Evolutionary conservation across 2,113 vertebrate genomes (phyloP).

Genomic region (Petaurus breviceps): DNA sequence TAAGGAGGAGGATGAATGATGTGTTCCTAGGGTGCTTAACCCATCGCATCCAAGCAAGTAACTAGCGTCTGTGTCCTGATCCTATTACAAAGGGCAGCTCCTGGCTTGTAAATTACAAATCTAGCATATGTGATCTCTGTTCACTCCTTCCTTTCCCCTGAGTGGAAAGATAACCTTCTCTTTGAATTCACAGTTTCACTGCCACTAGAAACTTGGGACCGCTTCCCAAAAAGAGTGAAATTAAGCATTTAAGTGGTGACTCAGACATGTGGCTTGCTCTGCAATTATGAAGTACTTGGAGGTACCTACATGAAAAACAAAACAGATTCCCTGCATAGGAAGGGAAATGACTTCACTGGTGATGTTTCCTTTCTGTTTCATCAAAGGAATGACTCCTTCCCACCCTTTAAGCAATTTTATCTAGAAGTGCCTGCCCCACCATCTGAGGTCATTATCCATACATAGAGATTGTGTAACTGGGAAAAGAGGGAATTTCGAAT

Average conservation of each 20-base stretch:
- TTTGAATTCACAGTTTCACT: conserved; percentile 37
- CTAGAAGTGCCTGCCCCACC: conserved; percentile 29
- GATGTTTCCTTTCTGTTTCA: background rate
- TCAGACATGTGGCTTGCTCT: conserved; percentile 26
- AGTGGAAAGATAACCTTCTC: conserved; percentile 34
- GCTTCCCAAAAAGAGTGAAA: conserved; percentile 38
- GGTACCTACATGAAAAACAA: conserved; percentile 25
- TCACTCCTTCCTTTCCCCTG: conserved; percentile 21
- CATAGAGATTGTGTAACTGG: background rate
- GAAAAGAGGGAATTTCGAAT: conserved; percentile 51
- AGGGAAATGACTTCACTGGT: conserved; percentile 13
- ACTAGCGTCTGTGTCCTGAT: background rate
- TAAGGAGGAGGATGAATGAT: background rate
- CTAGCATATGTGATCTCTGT: conserved; percentile 33
- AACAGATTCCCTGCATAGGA: background rate
- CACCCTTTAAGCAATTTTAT: conserved; percentile 45
- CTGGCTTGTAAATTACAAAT: conserved; percentile 44
- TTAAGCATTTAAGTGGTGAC: conserved; percentile 42
- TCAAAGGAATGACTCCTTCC: conserved; percentile 37
- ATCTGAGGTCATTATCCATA: conserved; percentile 24
- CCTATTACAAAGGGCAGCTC: conserved; percentile 42
- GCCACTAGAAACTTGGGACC: conserved; percentile 23
- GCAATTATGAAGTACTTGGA: background rate
- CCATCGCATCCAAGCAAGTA: background rate
- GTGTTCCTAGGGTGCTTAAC: background rate